Percentiles rank a stretch among this genome's conserved stretches.
phyloP scores from a whole-genome alignment of 2,797 vertebrate genomes.

The Lacerta viridis region DNA sequence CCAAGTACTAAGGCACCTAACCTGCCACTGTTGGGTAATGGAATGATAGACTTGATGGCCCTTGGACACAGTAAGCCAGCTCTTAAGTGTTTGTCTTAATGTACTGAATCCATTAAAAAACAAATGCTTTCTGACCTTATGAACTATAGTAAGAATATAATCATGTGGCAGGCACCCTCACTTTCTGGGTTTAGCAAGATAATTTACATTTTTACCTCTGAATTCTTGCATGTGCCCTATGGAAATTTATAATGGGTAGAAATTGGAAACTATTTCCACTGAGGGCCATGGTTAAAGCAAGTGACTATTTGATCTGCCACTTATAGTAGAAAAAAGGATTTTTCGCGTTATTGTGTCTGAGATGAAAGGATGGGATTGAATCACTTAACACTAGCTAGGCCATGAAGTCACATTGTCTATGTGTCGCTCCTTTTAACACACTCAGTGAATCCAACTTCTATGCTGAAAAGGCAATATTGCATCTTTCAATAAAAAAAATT shows the following conservation, averaged over 20 bases:
- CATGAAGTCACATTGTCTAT: background rate
- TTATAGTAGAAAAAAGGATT: background rate
- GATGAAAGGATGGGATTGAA: background rate
- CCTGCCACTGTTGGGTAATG: background rate
- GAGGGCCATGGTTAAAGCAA: background rate
- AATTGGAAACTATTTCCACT: background rate
- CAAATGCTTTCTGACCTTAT: background rate
- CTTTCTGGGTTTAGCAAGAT: background rate
- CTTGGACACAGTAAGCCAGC: background rate
- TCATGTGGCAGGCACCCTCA: too few relatives aligned
- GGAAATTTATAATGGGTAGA: background rate
- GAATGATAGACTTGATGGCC: background rate
- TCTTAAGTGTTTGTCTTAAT: constrained; percentile 5
- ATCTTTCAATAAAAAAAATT: background rate
- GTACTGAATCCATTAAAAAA: background rate
- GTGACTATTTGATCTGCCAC: background rate
- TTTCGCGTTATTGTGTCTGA: background rate
- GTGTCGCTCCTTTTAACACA: background rate
- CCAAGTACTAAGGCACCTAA: background rate
- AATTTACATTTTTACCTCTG: background rate
- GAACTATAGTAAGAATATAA: background rate
- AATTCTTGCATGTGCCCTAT: background rate
- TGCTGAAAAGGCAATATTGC: background rate
- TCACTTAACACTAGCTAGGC: background rate
- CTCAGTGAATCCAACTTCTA: background rate